A percentile compares a stretch with the other conserved stretches of the same genome.
phyloP scores from a whole-genome alignment of 1,140 invertebrate species.

The Ptiloglossa arizonensis region DNA sequence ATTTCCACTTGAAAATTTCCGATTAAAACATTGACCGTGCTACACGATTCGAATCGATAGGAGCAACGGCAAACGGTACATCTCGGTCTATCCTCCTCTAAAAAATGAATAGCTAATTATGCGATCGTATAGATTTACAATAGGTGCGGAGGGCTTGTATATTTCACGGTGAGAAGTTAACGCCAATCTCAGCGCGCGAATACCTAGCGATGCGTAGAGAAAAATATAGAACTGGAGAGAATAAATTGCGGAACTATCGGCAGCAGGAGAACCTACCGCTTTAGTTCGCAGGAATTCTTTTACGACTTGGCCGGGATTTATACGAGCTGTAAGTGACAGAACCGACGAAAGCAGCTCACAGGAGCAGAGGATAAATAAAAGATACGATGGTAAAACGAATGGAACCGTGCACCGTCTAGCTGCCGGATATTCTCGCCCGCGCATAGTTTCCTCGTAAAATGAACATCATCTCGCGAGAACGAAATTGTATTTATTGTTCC shows the following conservation, averaged over 20 bases:
- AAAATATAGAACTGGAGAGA: conserved; percentile 40
- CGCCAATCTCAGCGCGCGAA: not conserved
- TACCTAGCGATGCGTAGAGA: conserved; percentile 6
- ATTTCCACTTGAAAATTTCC: too few species aligned
- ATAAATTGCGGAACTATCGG: conserved; percentile 75
- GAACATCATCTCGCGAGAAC: not conserved
- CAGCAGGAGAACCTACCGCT: conserved; percentile 53
- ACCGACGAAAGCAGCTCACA: conserved; percentile 65
- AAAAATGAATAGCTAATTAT: not conserved
- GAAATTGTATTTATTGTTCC: not conserved
- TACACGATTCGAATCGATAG: too few species aligned
- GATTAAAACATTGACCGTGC: too few species aligned
- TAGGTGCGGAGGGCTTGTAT: not conserved
- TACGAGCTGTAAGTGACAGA: conserved; percentile 76
- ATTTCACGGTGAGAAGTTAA: not conserved
- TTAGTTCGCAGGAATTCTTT: conserved; percentile 60
- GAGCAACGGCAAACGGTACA: too few species aligned
- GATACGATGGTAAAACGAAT: conserved; percentile 55
- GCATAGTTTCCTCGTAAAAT: conserved; percentile 25
- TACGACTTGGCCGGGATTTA: conserved; percentile 72
- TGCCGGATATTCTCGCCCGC: conserved; percentile 31
- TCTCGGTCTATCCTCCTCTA: too few species aligned
- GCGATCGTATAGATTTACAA: not conserved
- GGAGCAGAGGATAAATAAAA: conserved; percentile 62
- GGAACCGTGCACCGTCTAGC: conserved; percentile 7